A percentile compares a stretch with the other conserved stretches of the same genome.
Evolutionary conservation across 2,113 vertebrate genomes (phyloP).

Genomic region (Psittacara wagleri): DNA sequence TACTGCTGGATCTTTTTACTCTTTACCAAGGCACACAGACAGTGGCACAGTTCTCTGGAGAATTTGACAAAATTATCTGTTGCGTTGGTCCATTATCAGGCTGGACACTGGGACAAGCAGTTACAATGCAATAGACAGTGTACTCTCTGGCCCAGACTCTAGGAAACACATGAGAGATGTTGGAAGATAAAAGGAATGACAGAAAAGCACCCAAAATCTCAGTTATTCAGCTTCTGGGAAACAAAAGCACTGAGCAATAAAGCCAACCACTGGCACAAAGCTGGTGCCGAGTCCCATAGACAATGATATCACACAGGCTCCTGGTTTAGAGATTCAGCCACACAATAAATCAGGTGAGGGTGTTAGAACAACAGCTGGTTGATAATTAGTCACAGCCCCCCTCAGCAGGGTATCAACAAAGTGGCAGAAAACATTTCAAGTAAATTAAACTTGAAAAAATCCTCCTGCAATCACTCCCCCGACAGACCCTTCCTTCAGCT

Average conservation of each 20-base stretch:
- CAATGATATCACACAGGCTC: conserved; percentile 13
- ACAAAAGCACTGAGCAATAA: conserved; percentile 18
- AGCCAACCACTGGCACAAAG: not conserved
- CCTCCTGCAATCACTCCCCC: conserved; percentile 66
- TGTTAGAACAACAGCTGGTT: conserved; percentile 51
- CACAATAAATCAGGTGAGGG: conserved; percentile 46
- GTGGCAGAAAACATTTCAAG: conserved; percentile 25
- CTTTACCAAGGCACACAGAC: not conserved
- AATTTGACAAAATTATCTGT: not conserved
- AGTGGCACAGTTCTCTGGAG: not conserved
- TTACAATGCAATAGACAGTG: not conserved
- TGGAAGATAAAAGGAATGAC: not conserved
- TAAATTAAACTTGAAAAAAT: conserved; percentile 74
- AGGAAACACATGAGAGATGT: not conserved
- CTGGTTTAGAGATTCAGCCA: conserved; percentile 16
- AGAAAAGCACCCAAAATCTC: not conserved
- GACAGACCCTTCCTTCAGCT: conserved; percentile 59
- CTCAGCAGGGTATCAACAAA: conserved; percentile 36
- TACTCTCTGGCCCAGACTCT: not conserved
- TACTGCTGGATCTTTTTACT: not conserved
- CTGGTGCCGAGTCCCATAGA: not conserved
- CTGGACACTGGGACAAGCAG: not conserved
- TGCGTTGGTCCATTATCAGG: not conserved
- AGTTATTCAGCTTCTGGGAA: not conserved
- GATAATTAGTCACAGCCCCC: conserved; percentile 69